Conservation (phyloP, 2,888 invertebrate genomes). For the Troilus luridus region DNA sequence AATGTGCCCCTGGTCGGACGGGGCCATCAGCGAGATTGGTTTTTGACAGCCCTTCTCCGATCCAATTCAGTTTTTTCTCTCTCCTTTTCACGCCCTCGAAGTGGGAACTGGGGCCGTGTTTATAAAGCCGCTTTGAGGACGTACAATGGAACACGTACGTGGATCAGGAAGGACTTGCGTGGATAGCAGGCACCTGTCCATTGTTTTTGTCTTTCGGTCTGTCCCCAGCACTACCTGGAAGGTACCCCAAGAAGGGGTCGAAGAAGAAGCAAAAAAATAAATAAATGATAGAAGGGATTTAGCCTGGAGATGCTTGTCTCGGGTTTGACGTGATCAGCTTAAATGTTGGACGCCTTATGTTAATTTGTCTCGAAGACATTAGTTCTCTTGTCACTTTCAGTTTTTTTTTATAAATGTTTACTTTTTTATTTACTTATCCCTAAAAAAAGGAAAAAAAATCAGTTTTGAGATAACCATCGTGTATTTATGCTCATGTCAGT, state of each 20-base stretch:
- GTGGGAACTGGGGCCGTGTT: not conserved
- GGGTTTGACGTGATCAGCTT: constrained; percentile 27
- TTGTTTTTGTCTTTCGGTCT: constrained; percentile 7
- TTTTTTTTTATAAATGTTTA: constrained; percentile 17
- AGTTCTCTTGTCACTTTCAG: not conserved
- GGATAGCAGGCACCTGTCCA: not conserved
- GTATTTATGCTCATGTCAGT: not conserved
- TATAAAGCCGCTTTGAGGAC: not conserved
- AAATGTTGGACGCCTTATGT: not conserved
- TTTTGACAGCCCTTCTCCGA: constrained; percentile 2
- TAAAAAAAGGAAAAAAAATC: not conserved
- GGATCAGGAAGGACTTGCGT: not conserved
- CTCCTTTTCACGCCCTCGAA: constrained; percentile 5
- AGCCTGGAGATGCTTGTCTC: not conserved
- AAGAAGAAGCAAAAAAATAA: not conserved
- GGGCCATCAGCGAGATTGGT: not conserved
- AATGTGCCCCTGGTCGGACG: not conserved
- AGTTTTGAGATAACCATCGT: not conserved
- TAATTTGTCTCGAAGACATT: constrained; percentile 40
- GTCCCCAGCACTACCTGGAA: not conserved
- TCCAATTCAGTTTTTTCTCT: not conserved
- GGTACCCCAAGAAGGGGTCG: not conserved
- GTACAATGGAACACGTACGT: not conserved
- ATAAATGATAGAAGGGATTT: not conserved
- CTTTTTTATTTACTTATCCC: not conserved